phyloP scores from a whole-genome alignment of 2,888 invertebrate genomes.

The Epistrophella euchroma region DNA sequence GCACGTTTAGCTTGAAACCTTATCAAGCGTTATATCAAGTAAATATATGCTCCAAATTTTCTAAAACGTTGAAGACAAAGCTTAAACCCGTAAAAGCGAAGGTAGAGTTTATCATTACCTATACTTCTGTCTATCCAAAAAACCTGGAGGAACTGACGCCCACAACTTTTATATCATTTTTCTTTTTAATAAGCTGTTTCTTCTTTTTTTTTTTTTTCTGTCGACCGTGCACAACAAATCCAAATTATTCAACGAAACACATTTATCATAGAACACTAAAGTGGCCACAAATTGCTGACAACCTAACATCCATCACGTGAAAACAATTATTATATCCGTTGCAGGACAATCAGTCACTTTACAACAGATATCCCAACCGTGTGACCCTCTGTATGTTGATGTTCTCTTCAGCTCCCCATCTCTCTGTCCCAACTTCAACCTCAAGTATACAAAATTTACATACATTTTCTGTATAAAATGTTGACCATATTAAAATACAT shows the following conservation, averaged over 20 bases:
- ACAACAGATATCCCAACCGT: neutral
- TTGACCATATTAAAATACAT: constrained; percentile 52
- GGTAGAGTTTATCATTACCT: neutral
- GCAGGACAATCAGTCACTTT: constrained; percentile 70
- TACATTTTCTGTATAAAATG: constrained; percentile 57
- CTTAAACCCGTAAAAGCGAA: no score
- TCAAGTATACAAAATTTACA: constrained; percentile 44
- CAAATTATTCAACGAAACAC: constrained; percentile 77
- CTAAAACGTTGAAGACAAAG: no score
- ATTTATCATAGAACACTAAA: constrained; percentile 78
- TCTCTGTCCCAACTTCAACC: neutral
- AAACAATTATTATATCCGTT: constrained; percentile 65
- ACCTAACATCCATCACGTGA: constrained; percentile 47
- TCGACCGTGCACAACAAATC: constrained; percentile 5
- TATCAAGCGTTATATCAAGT: no score
- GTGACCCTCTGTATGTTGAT: constrained; percentile 1
- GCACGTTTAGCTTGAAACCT: no score
- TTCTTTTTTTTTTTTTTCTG: neutral
- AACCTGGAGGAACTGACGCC: neutral
- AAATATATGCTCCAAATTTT: no score
- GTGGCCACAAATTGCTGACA: constrained; percentile 55
- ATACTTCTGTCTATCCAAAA: neutral
- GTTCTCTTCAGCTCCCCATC: neutral
- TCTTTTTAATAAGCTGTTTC: constrained; percentile 1
- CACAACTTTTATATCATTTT: neutral